These are phyloP conservation scores for Cylindroiulus punctatus DNA, from an alignment of 2,888 invertebrate genomes.

Conservation along the genomic window DNA sequence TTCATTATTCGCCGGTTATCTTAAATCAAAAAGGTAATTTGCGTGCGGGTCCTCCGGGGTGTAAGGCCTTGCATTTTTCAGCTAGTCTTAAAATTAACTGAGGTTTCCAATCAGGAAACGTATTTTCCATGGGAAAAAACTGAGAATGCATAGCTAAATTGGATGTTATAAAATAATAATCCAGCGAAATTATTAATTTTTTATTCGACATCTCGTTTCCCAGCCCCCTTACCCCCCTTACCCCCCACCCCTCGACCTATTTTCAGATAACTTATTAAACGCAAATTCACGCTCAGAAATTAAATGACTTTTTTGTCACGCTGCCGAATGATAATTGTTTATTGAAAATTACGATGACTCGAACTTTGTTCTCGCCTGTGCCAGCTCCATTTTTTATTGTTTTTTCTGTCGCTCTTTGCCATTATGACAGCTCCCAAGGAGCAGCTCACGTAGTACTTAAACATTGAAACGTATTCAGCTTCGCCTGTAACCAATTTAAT, in stretches of 20 bases:
- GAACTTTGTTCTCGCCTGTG: not conserved
- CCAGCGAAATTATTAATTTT: not conserved
- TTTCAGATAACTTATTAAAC: constrained; percentile 18
- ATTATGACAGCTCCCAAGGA: not conserved
- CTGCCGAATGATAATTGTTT: constrained; percentile 11
- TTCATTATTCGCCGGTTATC: not conserved
- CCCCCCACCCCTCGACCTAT: not conserved
- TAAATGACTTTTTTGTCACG: constrained; percentile 6
- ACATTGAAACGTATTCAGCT: constrained; percentile 18
- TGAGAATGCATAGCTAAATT: not conserved
- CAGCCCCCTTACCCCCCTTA: no score
- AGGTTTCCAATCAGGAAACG: not conserved
- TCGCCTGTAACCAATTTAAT: not conserved
- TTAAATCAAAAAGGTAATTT: not conserved
- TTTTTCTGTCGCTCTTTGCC: not conserved
- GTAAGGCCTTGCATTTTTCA: not conserved
- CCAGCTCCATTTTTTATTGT: not conserved
- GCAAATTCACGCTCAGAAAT: constrained; percentile 18
- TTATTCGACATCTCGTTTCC: not conserved
- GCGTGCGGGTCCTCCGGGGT: not conserved
- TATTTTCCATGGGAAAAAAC: no score
- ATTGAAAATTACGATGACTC: constrained; percentile 11
- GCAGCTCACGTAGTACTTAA: not conserved
- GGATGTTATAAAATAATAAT: constrained; percentile 15
- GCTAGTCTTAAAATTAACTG: not conserved